Evolutionary conservation across 2,797 vertebrate species (phyloP).

Genomic region (Dryobates pubescens): DNA sequence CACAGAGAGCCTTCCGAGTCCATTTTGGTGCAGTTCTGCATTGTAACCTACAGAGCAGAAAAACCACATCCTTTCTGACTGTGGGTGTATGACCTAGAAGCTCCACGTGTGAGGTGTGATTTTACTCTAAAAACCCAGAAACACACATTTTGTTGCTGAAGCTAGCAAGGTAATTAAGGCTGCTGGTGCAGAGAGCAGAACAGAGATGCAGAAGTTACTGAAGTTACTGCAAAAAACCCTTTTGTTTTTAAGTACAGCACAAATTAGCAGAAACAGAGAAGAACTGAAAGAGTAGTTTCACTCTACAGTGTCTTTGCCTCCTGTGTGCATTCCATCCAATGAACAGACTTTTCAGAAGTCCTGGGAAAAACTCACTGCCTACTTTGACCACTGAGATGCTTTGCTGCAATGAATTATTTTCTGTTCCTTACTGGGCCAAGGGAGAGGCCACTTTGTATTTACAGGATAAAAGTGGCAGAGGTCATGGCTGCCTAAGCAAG

Average conservation of each 20-base stretch:
- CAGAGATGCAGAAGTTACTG: not conserved
- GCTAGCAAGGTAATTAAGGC: not conserved
- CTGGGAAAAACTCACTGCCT: constrained; percentile 55
- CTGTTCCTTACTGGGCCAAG: constrained; percentile 17
- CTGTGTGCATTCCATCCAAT: not conserved
- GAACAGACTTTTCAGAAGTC: constrained; percentile 49
- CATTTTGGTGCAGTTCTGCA: not conserved
- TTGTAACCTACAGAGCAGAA: not conserved
- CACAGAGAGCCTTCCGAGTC: not conserved
- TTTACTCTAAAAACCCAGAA: not conserved
- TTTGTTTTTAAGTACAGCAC: not conserved
- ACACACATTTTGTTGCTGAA: not conserved
- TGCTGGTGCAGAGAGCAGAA: not conserved
- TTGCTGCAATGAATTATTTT: constrained; percentile 56
- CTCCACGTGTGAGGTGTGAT: not conserved
- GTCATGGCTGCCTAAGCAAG: not conserved
- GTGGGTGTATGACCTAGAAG: not conserved
- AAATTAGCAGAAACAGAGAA: not conserved
- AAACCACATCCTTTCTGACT: constrained; percentile 38
- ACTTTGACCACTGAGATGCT: constrained; percentile 41
- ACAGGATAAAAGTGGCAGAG: constrained; percentile 8
- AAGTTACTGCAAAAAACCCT: not conserved
- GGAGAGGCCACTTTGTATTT: constrained; percentile 1
- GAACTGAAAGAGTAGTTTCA: not conserved
- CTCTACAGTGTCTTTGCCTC: not conserved